Conservation (phyloP, 2,888 invertebrate species). For the Stenurella melanura region DNA sequence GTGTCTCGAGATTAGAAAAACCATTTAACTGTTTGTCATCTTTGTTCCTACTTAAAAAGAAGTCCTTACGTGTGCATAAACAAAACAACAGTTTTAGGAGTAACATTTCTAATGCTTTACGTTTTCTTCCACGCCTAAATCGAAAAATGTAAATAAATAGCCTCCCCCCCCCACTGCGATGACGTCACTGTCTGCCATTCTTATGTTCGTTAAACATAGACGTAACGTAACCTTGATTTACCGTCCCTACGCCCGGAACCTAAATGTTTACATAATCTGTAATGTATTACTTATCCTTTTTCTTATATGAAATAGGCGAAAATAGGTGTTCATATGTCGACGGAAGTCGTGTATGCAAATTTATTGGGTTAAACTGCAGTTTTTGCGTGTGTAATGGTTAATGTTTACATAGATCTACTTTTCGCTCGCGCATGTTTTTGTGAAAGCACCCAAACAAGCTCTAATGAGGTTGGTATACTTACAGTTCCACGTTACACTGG, state of each 20-base stretch:
- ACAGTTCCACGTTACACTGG: slow-evolving; percentile 54
- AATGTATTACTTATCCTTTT: background rate
- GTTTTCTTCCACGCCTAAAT: slow-evolving; percentile 32
- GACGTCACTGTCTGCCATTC: slow-evolving; percentile 46
- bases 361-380: slow-evolving; percentile 1
- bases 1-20: too few relatives aligned
- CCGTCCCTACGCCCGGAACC: slow-evolving; percentile 60
- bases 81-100: background rate
- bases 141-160: slow-evolving; percentile 64
- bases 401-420: slow-evolving; percentile 70
- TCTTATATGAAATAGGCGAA: background rate
- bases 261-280: slow-evolving; percentile 44
- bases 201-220: slow-evolving; percentile 36
- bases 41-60: too few relatives aligned
- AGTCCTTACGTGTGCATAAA: background rate
- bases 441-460: slow-evolving; percentile 71
- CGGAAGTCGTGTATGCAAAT: background rate
- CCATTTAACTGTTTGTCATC: too few relatives aligned
- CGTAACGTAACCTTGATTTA: slow-evolving; percentile 68
- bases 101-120: slow-evolving; percentile 18
- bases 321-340: background rate
- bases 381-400: slow-evolving; percentile 32
- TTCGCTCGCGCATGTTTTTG: slow-evolving; percentile 67
- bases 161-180: slow-evolving; percentile 48
- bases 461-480: slow-evolving; percentile 65